Base-by-base conservation (phyloP, 2,113 vertebrate genomes). In the Tragelaphus buxtoni region DNA sequence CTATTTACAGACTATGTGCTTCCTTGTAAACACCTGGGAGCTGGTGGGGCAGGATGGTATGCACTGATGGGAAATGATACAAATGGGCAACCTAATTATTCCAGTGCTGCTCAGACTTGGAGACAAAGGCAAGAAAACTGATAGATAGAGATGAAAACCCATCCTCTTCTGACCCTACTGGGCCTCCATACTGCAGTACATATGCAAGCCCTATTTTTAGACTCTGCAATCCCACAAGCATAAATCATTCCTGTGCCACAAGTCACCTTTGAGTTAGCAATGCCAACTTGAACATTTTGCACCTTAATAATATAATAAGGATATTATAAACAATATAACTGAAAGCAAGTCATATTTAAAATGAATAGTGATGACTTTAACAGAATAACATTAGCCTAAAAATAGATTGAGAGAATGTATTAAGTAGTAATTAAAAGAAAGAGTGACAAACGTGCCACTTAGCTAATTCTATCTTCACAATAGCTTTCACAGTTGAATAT, bases 361-460 rank as follows among this genome's bases (percentile, higher is more conserved):
- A 98, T 97, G 97, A 98, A 93, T 93, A 97, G 94, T 94, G 95
- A 77, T 98, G 90, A 92, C 91, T 97, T 97, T 97, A 98, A 98
- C 95, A 96, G 96, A 98, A 97, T 98, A 97, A 49, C 95, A 95
- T 91, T 93, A 98, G 60, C 87, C 96, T 98, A 97, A 98, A 98
- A 98, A 98, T 98, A 98, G 98, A 96, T 97, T 97, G 77, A 97
- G 96, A 96, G 96, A 97, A 97, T 97, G 74, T 88, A 77, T 89
- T 98, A 98, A 98, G 96, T 97, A 97, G 97, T 98, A 98, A 98
- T 98, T 98, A 98, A 98, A 99, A 98, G 93, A 77, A 97, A 97
- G 98, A 96, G 97, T 98, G 98, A 98, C 98, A 98, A 98, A 98
- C 4, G 79, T 97, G 97, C 69, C 97, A 95, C 93, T 98, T 98